These are phyloP conservation scores for Poecilobothrus nobilitatus DNA, from an alignment of 2,888 invertebrate species.

Conservation along the genomic window DNA sequence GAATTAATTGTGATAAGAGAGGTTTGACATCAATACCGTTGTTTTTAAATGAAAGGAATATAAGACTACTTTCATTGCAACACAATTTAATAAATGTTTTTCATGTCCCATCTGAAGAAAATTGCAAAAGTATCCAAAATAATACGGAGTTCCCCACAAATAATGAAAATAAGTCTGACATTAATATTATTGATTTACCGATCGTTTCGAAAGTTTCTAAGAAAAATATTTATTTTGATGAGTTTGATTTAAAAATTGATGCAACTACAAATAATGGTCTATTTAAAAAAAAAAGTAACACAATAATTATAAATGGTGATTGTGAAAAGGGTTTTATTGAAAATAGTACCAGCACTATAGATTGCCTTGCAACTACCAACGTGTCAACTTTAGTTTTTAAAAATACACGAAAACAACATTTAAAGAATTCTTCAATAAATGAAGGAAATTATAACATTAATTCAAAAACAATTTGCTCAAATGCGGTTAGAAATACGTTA, in stretches of 20 bases:
- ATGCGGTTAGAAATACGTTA: too few species aligned
- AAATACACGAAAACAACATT: too few species aligned
- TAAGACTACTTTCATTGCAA: conserved; percentile 80
- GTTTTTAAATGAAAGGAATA: conserved; percentile 69
- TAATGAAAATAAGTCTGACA: not conserved
- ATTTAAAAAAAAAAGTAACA: conserved; percentile 6
- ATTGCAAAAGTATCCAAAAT: not conserved
- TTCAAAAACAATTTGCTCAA: too few species aligned
- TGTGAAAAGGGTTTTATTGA: not conserved
- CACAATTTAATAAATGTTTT: conserved; percentile 72
- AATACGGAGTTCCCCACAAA: not conserved
- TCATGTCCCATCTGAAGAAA: conserved; percentile 38
- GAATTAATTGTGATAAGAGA: conserved; percentile 77
- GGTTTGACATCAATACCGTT: conserved; percentile 73
- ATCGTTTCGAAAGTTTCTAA: not conserved
- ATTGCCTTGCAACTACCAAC: too few species aligned
- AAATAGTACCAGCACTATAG: too few species aligned
- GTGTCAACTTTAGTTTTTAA: too few species aligned
- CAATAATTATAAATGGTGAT: not conserved
- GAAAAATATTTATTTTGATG: not conserved
- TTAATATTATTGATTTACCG: not conserved
- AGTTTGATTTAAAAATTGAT: conserved; percentile 1
- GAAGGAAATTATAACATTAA: too few species aligned
- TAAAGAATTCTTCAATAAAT: too few species aligned
- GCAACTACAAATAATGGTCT: not conserved